Evolutionary conservation across 1,140 invertebrate genomes (phyloP), one percentile per base, ranked within the genome.

Genomic region (Sinella curviseta): DNA sequence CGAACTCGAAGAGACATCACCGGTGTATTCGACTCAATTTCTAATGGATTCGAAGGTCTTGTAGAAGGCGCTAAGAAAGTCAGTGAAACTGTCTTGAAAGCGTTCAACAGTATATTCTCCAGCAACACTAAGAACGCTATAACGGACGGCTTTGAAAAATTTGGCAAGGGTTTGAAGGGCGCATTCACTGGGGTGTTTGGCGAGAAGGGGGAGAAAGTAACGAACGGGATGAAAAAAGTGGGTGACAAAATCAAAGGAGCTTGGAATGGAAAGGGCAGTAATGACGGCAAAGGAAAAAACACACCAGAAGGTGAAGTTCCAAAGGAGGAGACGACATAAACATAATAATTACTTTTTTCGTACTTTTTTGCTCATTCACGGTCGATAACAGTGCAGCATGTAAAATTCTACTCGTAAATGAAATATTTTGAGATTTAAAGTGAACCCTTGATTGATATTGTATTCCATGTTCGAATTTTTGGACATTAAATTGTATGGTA

Each of bases 251-350:
- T 70, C 65, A 70, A 30, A 8, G 14, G 14, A 26, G 57, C 14
- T 65, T 65, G 16, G 26, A 8, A 4, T 65, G 57, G 31, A 12
- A 70, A 70, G 31, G 65, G n/a, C n/a, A n/a, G n/a, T n/a, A n/a
- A 70, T 70, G 26, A 70, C 1, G 8, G 57, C 57, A 3, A 12
- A 65, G 14, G 4, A 65, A 65, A 65, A 26, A 65, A 4, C 26
- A n/a, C 8, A n/a, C 57, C 57, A 4, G 57, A 16, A 17, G 65
- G 65, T 4, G 65, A 70, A 70, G 65, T 70, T 4, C 65, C 65
- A 70, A 33, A 30, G 12, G 65, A 70, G n/a, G 65, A 70, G 31
- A 70, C 65, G 12, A 70, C 65, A 16, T 70, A 70, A 70, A 70
- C 4, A 70, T 70, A n/a, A 65, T 65, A n/a, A n/a, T n/a, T n/a